Base-by-base conservation (phyloP, 92 coral and sea anemone genomes). In the Umimayanthus kanabou region DNA sequence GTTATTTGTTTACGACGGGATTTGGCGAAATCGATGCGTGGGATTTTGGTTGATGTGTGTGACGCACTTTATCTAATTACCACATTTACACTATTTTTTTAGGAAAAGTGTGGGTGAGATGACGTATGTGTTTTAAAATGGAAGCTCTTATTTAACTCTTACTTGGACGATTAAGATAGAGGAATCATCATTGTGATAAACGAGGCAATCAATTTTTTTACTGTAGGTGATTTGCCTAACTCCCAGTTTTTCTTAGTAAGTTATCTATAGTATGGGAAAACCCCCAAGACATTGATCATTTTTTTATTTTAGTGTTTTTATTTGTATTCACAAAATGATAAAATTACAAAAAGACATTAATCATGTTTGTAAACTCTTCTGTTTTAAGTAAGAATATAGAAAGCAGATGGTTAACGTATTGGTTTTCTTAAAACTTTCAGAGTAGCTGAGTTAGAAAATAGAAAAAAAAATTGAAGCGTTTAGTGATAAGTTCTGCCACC, bases 101-200 rank as follows among this genome's bases (percentile, higher is more conserved):
- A 15, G 22, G 61, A 67, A 43, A 25, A 13, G 20, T 23, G 86
- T 82, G 64, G 77, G 76, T 26, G 65, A 25, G 11, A 16, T 43
- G 87, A 83, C 77, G 87, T 26, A 81, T 25, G 42, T n/a, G 7
- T 82, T 73, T 16, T n/a, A n/a, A n/a, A 16, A n/a, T 37, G 79
- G 50, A 75, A 73, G 26, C 79, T 18, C 79, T 18, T 39, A 14
- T 75, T 33, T 75, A 75, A 39, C 30, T 22, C 4, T 75, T 39
- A 2, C 50, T 39, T 75, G 7, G 79, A 16, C 5, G 5, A 2
- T 40, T 37, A 61, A 61, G 69, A 2, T 61, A 61, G 26, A 0
- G 69, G 22, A 61, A 9, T 61, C n/a, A 5, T 5, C 3, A 53
- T 53, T 53, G 11, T 53, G 20, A 53, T 53, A 53, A 53, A 53